Evolutionary conservation across 2,888 invertebrate species (phyloP).

Genomic region (Lysandra bellargus): DNA sequence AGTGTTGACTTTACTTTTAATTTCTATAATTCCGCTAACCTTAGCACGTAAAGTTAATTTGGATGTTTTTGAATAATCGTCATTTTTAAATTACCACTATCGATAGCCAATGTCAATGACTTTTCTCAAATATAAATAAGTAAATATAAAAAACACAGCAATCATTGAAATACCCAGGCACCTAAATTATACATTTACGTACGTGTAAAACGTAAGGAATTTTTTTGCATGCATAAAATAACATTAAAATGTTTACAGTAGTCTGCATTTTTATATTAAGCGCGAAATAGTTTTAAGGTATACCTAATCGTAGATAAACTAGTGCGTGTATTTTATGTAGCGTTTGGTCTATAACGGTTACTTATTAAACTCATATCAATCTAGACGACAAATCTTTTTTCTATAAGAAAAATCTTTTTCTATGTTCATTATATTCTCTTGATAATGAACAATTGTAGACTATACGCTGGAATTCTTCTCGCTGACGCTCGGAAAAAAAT

Average conservation of each 20-base stretch:
- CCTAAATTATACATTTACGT: background rate
- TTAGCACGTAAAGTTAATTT: background rate
- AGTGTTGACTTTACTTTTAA: background rate
- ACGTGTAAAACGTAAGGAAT: background rate
- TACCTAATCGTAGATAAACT: too few relatives aligned
- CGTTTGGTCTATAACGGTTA: too few relatives aligned
- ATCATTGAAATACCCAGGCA: background rate
- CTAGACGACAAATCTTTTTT: too few relatives aligned
- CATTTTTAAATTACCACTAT: background rate
- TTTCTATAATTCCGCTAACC: background rate
- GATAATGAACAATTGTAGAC: too few relatives aligned
- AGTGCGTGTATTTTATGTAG: too few relatives aligned
- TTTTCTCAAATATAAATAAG: background rate
- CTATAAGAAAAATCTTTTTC: too few relatives aligned
- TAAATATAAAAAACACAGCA: background rate
- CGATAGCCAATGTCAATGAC: background rate
- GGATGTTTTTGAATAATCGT: background rate
- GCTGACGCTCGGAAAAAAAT: too few relatives aligned
- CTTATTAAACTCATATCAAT: too few relatives aligned
- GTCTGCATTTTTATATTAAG: background rate
- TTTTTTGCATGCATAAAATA: background rate
- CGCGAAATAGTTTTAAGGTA: background rate
- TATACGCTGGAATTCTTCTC: too few relatives aligned
- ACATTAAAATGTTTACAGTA: slow-evolving; percentile 1
- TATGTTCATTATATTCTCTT: too few relatives aligned